phyloP scores from a whole-genome alignment of 64 coral and sea anemone genomes.

The Stichodactyla helianthus region DNA sequence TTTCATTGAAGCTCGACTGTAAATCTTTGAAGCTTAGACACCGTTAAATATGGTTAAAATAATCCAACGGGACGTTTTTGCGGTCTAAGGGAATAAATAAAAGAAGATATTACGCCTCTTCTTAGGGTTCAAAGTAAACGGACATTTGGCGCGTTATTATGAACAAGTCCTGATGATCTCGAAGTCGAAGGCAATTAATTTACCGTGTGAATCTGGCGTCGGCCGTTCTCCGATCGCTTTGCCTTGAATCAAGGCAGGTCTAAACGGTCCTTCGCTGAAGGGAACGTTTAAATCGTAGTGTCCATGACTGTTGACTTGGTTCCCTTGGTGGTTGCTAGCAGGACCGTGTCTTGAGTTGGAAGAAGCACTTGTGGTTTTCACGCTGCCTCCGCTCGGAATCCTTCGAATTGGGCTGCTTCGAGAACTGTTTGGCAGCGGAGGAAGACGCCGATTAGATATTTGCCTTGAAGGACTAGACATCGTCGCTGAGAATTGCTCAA shows the following conservation, averaged over 20 bases:
- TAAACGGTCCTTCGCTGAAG: constrained; percentile 53
- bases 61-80: background rate
- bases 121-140: background rate
- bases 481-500: background rate
- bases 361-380: constrained; percentile 17
- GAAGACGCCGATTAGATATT: constrained; percentile 53
- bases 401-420: constrained; percentile 24
- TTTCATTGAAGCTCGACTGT: background rate
- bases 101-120: background rate
- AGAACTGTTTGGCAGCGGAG: constrained; percentile 48
- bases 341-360: constrained; percentile 36
- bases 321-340: constrained; percentile 35
- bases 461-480: constrained; percentile 71
- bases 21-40: background rate
- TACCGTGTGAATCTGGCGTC: constrained; percentile 2
- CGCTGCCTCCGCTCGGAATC: constrained; percentile 33
- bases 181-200: background rate
- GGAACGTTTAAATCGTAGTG: constrained; percentile 58
- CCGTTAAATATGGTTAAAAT: background rate
- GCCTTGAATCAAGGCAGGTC: constrained; percentile 51
- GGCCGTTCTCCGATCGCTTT: constrained; percentile 48
- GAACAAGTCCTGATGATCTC: background rate
- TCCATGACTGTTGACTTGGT: constrained; percentile 43
- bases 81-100: constrained; percentile 1
- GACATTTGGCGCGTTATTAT: constrained; percentile 18